A percentile compares a stretch with the other conserved stretches of the same genome.
Evolutionary conservation across 2,888 invertebrate species (phyloP).

Genomic region (Hofmannophila pseudospretella): DNA sequence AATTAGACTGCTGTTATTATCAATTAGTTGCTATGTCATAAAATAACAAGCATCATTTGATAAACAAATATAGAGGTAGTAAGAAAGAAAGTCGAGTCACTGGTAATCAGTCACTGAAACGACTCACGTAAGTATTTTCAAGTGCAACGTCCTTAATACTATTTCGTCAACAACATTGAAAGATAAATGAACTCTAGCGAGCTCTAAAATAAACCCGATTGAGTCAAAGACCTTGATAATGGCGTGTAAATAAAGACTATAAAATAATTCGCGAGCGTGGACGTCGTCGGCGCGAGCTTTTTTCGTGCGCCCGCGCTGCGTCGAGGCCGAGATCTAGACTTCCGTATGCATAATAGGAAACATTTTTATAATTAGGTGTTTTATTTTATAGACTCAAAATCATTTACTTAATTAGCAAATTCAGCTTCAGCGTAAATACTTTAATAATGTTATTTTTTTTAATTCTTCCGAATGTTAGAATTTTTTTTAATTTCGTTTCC

Average conservation of each 20-base stretch:
- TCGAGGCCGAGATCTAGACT: constrained; percentile 25
- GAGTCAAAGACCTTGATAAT: constrained; percentile 71
- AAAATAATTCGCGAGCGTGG: constrained; percentile 47
- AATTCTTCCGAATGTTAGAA: too few relatives aligned
- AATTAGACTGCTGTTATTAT: too few relatives aligned
- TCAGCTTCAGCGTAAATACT: too few relatives aligned
- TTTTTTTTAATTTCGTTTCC: too few relatives aligned
- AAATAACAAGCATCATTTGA: too few relatives aligned
- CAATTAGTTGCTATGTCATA: too few relatives aligned
- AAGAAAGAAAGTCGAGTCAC: too few relatives aligned
- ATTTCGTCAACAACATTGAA: constrained; percentile 30
- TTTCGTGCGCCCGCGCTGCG: constrained; percentile 10
- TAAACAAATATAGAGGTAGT: too few relatives aligned
- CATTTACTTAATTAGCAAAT: too few relatives aligned
- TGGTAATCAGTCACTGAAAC: too few relatives aligned
- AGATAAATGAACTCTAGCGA: constrained; percentile 50
- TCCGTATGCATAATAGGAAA: constrained; percentile 20
- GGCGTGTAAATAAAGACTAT: constrained; percentile 50
- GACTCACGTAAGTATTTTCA: neutral
- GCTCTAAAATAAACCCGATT: constrained; percentile 51
- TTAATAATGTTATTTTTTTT: too few relatives aligned
- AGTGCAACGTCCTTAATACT: constrained; percentile 19
- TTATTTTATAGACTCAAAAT: too few relatives aligned
- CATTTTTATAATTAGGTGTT: constrained; percentile 1
- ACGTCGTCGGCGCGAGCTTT: constrained; percentile 18